Base-by-base conservation (phyloP, 2,888 invertebrate genomes). In the Perdita meconis region DNA sequence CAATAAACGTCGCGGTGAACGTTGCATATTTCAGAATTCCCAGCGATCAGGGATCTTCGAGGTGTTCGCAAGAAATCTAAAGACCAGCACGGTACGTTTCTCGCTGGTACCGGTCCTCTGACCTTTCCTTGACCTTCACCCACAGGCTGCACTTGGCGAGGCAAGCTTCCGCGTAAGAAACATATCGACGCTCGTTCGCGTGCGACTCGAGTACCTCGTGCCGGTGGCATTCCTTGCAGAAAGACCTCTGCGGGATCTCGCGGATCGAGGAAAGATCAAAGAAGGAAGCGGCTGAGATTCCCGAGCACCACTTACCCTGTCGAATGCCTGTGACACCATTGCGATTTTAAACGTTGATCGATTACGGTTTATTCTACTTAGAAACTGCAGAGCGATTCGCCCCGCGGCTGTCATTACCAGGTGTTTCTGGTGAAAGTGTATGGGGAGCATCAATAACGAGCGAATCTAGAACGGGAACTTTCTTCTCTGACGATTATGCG, bases 41-140 rank as follows among this genome's bases (percentile, higher is more conserved):
- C n/a, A 19, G 13, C 16, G 12, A 47, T 24, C n/a, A n/a, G 38
- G 1, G 12, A 8, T 6, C 24, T 42, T 34, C 13, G 34, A 5
- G 16, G 47, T 22, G 0, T 3, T 42, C 22, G 22, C 16, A 64
- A 38, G 42, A 55, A 30, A 12, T 13, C 16, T 16, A 42, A 47
- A 10, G 30, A 8, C 2, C 10, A 40, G 38, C 60, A 73, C 10
- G 47, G 8, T 42, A 51, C 44, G 38, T 56, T 64, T 67, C 78
- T 59, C 70, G 19, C 47, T 40, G 3, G 22, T 70, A 78, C 42
- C 70, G 68, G 67, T 78, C 77, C 61, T 16, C 59, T 71, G 38
- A 86, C 84, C 85, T 81, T 59, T 80, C 70, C 72, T 55, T 79
- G 76, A 85, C 81, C 86, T 83, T 86, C 78, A 56, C 59, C 68